Percentiles rank a stretch among this genome's conserved stretches.
Evolutionary conservation across 2,113 vertebrate genomes (phyloP).

Genomic region (Salvator merianae): DNA sequence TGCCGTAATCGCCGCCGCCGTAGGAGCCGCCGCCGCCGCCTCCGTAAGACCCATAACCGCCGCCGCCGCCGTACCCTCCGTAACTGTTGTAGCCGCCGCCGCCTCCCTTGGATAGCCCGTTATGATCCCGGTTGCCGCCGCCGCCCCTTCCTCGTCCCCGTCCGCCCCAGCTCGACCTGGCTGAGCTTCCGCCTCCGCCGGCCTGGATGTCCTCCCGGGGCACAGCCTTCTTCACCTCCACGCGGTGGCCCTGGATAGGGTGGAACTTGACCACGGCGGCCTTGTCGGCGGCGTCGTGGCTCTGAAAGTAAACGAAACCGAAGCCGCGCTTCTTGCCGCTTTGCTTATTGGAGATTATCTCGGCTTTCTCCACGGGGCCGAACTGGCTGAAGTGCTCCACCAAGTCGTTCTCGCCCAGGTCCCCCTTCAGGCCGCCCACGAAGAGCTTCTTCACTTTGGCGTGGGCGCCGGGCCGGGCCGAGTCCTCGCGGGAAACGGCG

Average conservation of each 20-base stretch:
- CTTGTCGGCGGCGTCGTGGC: constrained; percentile 93
- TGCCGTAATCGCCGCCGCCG: constrained; percentile 85
- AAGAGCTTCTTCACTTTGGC: constrained; percentile 98
- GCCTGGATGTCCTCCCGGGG: constrained; percentile 89
- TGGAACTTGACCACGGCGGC: constrained; percentile 93
- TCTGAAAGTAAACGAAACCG: constrained; percentile 94
- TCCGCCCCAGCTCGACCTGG: constrained; percentile 79
- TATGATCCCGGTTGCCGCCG: constrained; percentile 78
- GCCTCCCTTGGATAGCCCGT: constrained; percentile 80
- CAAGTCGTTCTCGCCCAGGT: constrained; percentile 89
- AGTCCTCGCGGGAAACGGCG: constrained; percentile 92
- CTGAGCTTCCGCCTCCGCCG: constrained; percentile 68
- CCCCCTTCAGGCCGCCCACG: constrained; percentile 92
- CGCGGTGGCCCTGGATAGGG: constrained; percentile 89
- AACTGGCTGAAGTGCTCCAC: constrained; percentile 91
- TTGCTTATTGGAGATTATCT: constrained; percentile 95
- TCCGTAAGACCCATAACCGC: constrained; percentile 68
- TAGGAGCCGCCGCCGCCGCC: constrained; percentile 71
- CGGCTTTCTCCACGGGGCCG: constrained; percentile 91
- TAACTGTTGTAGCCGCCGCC: constrained; percentile 87
- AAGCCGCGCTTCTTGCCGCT: constrained; percentile 95
- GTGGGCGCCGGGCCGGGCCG: constrained; percentile 89
- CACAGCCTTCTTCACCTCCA: constrained; percentile 93
- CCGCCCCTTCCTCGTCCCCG: constrained; percentile 76
- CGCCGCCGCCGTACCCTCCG: constrained; percentile 79